Evolutionary conservation across 2,113 vertebrate genomes (phyloP).

Genomic region (Orthonyx spaldingii): DNA sequence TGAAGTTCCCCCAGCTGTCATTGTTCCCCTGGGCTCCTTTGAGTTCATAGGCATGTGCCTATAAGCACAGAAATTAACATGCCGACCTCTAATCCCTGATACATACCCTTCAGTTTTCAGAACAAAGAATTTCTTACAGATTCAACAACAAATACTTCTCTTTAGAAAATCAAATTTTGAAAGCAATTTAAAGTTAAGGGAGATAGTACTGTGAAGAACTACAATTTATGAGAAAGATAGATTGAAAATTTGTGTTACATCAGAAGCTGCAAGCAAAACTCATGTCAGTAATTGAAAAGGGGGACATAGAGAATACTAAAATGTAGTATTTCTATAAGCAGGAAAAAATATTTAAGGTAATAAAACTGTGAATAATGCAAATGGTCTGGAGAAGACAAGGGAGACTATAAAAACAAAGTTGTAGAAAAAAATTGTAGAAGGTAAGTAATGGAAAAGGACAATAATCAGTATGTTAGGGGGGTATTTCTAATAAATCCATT

Average conservation of each 20-base stretch:
- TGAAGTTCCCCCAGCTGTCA: fast-evolving
- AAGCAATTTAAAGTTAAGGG: background rate
- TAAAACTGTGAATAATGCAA: background rate
- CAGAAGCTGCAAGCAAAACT: background rate
- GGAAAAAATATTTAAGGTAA: background rate
- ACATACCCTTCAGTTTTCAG: background rate
- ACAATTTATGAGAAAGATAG: background rate
- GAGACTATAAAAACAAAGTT: background rate
- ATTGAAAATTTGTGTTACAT: background rate
- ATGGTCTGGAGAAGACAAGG: background rate
- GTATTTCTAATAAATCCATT: background rate
- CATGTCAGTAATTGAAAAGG: background rate
- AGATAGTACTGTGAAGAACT: background rate
- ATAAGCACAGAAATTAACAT: background rate
- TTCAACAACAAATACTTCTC: background rate
- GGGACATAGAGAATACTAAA: background rate
- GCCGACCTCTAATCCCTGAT: background rate
- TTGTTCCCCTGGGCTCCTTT: background rate
- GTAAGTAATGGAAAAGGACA: background rate
- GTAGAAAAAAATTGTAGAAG: background rate
- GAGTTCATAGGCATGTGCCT: background rate
- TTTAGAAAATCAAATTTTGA: background rate
- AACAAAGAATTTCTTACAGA: background rate
- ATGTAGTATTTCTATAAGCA: background rate
- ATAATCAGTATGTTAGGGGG: background rate